Percentiles rank a stretch among this genome's conserved stretches.
phyloP scores from a whole-genome alignment of 1,140 invertebrate genomes.

The Drosophila ercepeae region DNA sequence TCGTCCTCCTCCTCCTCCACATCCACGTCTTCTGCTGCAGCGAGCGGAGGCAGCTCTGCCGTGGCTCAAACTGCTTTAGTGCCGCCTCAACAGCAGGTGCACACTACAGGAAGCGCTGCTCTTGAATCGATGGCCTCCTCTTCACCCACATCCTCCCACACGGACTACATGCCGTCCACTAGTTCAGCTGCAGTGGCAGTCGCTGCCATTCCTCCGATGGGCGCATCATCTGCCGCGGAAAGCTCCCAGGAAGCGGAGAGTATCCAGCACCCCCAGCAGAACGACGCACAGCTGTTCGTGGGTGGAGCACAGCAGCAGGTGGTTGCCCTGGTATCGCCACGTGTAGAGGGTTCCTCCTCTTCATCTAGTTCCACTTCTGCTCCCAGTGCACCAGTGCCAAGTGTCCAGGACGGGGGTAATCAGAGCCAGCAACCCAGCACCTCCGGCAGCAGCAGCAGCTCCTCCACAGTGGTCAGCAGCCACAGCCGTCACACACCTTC shows the following conservation, averaged over 20 bases:
- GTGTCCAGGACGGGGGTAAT: slow-evolving; percentile 83
- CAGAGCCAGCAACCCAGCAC: slow-evolving; percentile 82
- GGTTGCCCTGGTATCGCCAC: slow-evolving; percentile 89
- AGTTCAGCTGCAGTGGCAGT: slow-evolving; percentile 86
- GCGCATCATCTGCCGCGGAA: slow-evolving; percentile 77
- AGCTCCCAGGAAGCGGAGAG: slow-evolving; percentile 83
- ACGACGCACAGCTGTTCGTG: slow-evolving; percentile 77
- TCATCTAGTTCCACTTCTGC: slow-evolving; percentile 59
- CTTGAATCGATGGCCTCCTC: slow-evolving; percentile 85
- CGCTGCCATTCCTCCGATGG: slow-evolving; percentile 84
- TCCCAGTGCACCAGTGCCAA: slow-evolving; percentile 66
- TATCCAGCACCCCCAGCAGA: slow-evolving; percentile 75
- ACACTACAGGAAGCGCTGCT: slow-evolving; percentile 86
- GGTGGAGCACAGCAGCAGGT: slow-evolving; percentile 87
- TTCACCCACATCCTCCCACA: slow-evolving; percentile 87
- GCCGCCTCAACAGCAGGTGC: slow-evolving; percentile 86
- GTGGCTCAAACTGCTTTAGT: slow-evolving; percentile 86
- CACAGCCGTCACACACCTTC: slow-evolving; percentile 85
- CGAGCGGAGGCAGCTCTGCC: slow-evolving; percentile 60
- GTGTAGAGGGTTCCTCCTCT: slow-evolving; percentile 86
- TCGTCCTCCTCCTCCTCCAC: slow-evolving; percentile 50
- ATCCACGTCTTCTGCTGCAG: slow-evolving; percentile 62
- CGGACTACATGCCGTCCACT: slow-evolving; percentile 89
- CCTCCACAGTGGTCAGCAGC: slow-evolving; percentile 83
- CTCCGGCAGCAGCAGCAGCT: slow-evolving; percentile 74